These are phyloP conservation scores for Lepidurus packardi DNA, from an alignment of 1,140 invertebrate genomes.

Conservation along the genomic window DNA sequence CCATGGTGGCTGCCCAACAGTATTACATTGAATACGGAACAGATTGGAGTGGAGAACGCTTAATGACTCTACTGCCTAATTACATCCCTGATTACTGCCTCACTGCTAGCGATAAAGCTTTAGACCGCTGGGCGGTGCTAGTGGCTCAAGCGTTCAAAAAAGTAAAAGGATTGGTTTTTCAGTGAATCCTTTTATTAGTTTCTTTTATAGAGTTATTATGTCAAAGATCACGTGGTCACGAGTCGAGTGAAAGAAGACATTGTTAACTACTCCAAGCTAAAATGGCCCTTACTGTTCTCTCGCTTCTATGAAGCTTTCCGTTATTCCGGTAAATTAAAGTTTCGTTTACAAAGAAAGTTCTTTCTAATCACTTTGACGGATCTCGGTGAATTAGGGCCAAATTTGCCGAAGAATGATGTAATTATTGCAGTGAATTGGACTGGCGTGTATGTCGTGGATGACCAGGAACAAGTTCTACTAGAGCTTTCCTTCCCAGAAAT, in stretches of 20 bases:
- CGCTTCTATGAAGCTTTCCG: constrained; percentile 85
- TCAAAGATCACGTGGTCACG: constrained; percentile 76
- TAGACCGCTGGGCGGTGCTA: constrained; percentile 81
- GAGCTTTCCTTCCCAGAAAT: constrained; percentile 98
- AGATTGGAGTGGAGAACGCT: constrained; percentile 82
- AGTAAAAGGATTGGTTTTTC: constrained; percentile 43
- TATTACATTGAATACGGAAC: constrained; percentile 93
- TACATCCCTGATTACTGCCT: constrained; percentile 97
- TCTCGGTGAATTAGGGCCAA: constrained; percentile 61
- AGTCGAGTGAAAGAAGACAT: constrained; percentile 96
- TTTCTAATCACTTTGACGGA: constrained; percentile 38
- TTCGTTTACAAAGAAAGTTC: background rate
- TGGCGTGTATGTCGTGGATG: constrained; percentile 95
- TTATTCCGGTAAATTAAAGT: constrained; percentile 57
- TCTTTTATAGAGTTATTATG: constrained; percentile 69
- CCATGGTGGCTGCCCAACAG: constrained; percentile 97
- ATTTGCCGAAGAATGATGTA: constrained; percentile 97
- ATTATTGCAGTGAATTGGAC: constrained; percentile 99
- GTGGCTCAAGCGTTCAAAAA: constrained; percentile 90
- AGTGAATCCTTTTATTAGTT: constrained; percentile 26
- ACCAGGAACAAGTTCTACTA: constrained; percentile 95
- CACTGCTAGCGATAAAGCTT: constrained; percentile 78
- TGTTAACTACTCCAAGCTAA: constrained; percentile 97
- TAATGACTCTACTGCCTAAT: constrained; percentile 80
- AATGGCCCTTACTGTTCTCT: constrained; percentile 97